Conservation (phyloP, 2,113 vertebrate genomes). For the Dipodomys ordii region DNA sequence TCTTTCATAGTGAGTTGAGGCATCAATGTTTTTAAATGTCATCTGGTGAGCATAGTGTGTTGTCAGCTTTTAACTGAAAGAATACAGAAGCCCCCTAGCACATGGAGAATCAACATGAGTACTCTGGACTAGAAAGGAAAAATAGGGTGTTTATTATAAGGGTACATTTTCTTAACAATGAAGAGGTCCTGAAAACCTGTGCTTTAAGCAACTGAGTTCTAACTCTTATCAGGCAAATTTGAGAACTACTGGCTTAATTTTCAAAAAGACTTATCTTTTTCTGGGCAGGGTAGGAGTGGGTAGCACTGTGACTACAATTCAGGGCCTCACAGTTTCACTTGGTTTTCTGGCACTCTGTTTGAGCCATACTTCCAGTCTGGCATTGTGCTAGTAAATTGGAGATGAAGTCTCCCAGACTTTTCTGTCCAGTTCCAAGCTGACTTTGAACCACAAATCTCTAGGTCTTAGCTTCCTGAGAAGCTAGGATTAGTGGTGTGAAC, state of each 20-base stretch:
- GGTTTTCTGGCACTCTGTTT: too few relatives aligned
- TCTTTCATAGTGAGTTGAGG: background rate
- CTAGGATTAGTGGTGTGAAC: too few relatives aligned
- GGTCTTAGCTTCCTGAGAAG: too few relatives aligned
- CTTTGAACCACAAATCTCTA: too few relatives aligned
- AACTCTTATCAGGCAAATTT: constrained; percentile 24
- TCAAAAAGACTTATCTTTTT: background rate
- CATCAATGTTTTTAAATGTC: background rate
- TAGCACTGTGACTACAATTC: too few relatives aligned
- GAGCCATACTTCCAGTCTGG: too few relatives aligned
- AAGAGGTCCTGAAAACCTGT: background rate
- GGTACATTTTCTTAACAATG: background rate
- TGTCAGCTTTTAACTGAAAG: background rate
- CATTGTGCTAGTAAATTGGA: too few relatives aligned
- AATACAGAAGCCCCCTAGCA: background rate
- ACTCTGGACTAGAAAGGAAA: background rate
- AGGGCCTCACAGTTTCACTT: too few relatives aligned
- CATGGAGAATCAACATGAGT: background rate
- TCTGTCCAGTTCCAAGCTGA: too few relatives aligned
- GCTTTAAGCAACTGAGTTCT: background rate
- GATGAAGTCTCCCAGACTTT: too few relatives aligned
- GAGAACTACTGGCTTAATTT: background rate
- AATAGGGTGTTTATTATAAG: background rate
- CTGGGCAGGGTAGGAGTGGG: too few relatives aligned
- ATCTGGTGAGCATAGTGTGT: background rate